These are phyloP conservation scores for Nasua narica DNA, from an alignment of 2,797 vertebrate species.

Conservation along the genomic window DNA sequence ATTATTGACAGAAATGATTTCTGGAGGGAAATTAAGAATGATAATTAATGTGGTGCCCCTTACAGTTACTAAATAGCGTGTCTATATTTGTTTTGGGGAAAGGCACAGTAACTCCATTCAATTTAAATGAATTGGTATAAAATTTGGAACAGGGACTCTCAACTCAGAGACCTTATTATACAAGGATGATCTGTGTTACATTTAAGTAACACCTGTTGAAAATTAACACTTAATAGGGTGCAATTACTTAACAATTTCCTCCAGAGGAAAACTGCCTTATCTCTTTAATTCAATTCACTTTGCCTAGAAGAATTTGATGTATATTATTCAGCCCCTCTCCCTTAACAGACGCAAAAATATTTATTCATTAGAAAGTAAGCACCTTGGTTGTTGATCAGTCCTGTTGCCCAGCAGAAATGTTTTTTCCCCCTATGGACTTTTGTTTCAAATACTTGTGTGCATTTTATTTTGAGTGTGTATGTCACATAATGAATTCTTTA, in stretches of 20 bases:
- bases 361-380: conserved; percentile 26
- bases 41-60: conserved; percentile 52
- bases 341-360: conserved; percentile 22
- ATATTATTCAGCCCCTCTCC: neutral
- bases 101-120: neutral
- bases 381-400: neutral
- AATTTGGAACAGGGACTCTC: conserved; percentile 18
- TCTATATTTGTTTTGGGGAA: conserved; percentile 41
- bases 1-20: conserved; percentile 64
- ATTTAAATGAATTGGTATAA: conserved; percentile 34
- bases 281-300: conserved; percentile 48
- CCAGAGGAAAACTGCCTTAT: conserved; percentile 35
- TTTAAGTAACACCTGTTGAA: conserved; percentile 51
- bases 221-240: conserved; percentile 50
- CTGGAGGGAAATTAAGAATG: conserved; percentile 63
- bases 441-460: neutral
- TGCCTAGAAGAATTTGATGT: conserved; percentile 25
- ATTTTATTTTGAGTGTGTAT: neutral
- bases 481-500: conserved; percentile 23
- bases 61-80: conserved; percentile 44
- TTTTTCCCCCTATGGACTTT: neutral
- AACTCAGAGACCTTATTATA: conserved; percentile 42
- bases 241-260: conserved; percentile 57
- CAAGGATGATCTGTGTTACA: neutral
- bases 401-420: neutral